A percentile compares a stretch with the other conserved stretches of the same genome.
Evolutionary conservation across 2,797 vertebrate species (phyloP).

Genomic region (Notamacropus eugenii): DNA sequence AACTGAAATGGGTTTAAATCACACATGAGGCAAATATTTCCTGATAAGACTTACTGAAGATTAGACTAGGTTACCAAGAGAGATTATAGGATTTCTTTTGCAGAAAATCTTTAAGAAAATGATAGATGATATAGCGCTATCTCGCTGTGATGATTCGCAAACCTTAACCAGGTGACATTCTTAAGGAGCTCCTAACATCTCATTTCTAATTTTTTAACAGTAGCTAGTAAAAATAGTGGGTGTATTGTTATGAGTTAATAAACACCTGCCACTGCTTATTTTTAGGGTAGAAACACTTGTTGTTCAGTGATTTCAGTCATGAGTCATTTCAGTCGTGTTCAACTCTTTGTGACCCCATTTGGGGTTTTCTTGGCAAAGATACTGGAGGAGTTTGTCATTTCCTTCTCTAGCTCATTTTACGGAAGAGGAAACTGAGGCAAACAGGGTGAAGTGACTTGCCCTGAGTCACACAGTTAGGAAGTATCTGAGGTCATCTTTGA

Average conservation of each 20-base stretch:
- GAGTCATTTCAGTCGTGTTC: neutral
- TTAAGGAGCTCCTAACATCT: neutral
- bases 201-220: constrained; percentile 1
- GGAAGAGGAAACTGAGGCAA: neutral
- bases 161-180: too few species aligned
- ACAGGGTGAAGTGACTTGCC: neutral
- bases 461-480: neutral
- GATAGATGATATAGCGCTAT: neutral
- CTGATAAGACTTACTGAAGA: neutral
- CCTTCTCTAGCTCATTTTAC: neutral
- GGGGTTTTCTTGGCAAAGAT: neutral
- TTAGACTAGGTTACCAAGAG: neutral
- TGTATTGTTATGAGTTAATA: neutral
- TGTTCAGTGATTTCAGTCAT: neutral
- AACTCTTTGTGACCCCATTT: neutral
- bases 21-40: neutral
- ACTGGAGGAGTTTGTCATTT: neutral
- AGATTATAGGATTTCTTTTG: neutral
- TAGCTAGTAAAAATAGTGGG: neutral
- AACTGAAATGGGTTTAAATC: neutral
- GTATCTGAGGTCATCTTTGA: neutral
- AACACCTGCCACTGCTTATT: neutral
- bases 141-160: neutral
- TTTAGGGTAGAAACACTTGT: neutral
- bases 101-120: neutral